A percentile compares a stretch with the other conserved stretches of the same genome.
Conservation (phyloP, 2,888 invertebrate species). For the Arctia plantaginis region DNA sequence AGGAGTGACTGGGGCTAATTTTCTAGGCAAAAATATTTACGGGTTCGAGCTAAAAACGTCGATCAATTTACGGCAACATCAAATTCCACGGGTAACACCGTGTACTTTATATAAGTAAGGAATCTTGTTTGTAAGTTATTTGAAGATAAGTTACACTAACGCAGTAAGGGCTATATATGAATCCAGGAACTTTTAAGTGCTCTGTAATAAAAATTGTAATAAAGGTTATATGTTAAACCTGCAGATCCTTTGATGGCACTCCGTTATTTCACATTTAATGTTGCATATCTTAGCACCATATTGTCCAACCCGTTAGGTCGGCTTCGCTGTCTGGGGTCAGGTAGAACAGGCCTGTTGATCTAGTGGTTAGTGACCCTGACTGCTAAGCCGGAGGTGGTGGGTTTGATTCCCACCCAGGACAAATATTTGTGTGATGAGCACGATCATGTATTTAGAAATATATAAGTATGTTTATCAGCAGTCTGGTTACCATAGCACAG, state of each 20-base stretch:
- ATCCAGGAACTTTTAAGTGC: background rate
- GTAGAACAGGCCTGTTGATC: too few species aligned
- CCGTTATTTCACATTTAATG: conserved; percentile 44
- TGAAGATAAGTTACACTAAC: background rate
- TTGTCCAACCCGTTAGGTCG: conserved; percentile 15
- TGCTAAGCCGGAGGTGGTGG: too few species aligned
- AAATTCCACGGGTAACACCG: background rate
- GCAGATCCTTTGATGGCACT: conserved; percentile 43
- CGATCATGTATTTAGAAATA: too few species aligned
- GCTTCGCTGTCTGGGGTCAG: background rate
- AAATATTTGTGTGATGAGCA: too few species aligned
- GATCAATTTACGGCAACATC: background rate
- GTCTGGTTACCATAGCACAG: too few species aligned
- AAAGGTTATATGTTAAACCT: conserved; percentile 48
- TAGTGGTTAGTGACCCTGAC: too few species aligned
- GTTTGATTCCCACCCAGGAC: too few species aligned
- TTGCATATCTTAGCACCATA: conserved; percentile 43
- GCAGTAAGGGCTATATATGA: background rate
- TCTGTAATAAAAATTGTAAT: conserved; percentile 35
- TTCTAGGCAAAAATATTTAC: background rate
- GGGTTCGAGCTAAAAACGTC: background rate
- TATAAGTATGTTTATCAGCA: too few species aligned
- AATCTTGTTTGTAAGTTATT: background rate
- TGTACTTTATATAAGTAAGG: background rate
- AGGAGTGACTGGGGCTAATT: background rate